phyloP scores from a whole-genome alignment of 2,797 vertebrate species.

The Chrysocyon brachyurus region DNA sequence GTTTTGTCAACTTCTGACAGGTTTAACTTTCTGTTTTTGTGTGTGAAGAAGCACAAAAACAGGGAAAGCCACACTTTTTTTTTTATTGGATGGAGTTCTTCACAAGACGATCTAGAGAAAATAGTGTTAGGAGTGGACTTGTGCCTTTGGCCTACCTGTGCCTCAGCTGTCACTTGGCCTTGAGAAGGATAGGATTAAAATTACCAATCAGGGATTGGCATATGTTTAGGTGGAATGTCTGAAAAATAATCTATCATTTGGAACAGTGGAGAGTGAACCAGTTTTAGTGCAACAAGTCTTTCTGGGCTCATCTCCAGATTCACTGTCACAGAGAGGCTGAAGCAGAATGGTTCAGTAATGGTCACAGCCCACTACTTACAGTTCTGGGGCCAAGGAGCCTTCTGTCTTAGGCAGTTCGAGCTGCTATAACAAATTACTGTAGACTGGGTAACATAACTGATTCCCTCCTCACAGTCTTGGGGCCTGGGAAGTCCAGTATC shows the following conservation, averaged over 20 bases:
- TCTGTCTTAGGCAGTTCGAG: not conserved
- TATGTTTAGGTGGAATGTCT: not conserved
- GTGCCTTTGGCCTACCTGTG: not conserved
- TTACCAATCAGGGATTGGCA: not conserved
- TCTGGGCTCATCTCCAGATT: not conserved
- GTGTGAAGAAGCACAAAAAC: not conserved
- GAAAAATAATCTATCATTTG: not conserved
- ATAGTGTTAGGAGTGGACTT: not conserved
- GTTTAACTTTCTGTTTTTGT: conserved; percentile 10
- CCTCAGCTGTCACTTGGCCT: not conserved
- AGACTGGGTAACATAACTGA: not conserved
- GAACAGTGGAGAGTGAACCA: not conserved
- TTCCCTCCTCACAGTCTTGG: not conserved
- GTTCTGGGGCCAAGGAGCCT: not conserved
- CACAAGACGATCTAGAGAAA: not conserved
- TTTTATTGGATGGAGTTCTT: not conserved
- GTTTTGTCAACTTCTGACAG: not conserved
- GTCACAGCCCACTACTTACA: not conserved
- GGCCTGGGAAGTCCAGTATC: not conserved
- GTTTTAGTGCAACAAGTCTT: not conserved
- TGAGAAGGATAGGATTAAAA: not conserved
- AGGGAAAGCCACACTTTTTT: not conserved
- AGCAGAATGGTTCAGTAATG: not conserved
- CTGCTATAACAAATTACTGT: too few species aligned
- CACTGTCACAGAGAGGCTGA: not conserved